Evolutionary conservation across 2,113 vertebrate species (phyloP).

Genomic region (Silurus meridionalis): DNA sequence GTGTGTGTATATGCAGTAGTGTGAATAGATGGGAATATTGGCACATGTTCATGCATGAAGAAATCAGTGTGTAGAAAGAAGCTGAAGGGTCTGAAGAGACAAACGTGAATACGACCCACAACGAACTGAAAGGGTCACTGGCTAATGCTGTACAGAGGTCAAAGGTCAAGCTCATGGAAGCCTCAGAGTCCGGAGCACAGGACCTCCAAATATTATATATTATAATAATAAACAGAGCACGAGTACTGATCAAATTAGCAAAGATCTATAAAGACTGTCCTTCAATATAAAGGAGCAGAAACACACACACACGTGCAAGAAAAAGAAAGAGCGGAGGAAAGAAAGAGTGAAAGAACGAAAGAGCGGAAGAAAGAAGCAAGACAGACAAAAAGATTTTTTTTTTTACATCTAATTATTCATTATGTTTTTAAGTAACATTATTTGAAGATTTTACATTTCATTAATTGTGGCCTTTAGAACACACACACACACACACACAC

Average conservation of each 20-base stretch:
- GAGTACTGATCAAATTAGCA: constrained; percentile 57
- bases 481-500: constrained; percentile 14
- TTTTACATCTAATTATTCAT: too few relatives aligned
- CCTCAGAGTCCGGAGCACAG: constrained; percentile 18
- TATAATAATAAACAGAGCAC: constrained; percentile 50
- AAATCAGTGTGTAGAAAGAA: not conserved
- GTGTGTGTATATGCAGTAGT: not conserved
- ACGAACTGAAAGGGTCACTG: constrained; percentile 58
- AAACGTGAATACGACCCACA: too few relatives aligned
- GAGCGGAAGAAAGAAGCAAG: too few relatives aligned
- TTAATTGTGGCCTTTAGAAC: not conserved
- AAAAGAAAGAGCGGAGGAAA: too few relatives aligned
- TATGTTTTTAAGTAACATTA: too few relatives aligned
- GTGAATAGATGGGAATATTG: not conserved
- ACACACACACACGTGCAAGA: constrained; percentile 21
- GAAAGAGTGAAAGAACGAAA: too few relatives aligned
- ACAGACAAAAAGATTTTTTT: too few relatives aligned
- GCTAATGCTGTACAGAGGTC: constrained; percentile 61
- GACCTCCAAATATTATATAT: not conserved
- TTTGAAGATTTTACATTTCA: too few relatives aligned
- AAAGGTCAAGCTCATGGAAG: constrained; percentile 58
- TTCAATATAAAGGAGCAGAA: constrained; percentile 45
- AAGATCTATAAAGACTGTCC: constrained; percentile 37
- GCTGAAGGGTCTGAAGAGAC: not conserved
- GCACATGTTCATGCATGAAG: not conserved